phyloP scores from a whole-genome alignment of 1,140 invertebrate species.

The Coenobita brevimanus region DNA sequence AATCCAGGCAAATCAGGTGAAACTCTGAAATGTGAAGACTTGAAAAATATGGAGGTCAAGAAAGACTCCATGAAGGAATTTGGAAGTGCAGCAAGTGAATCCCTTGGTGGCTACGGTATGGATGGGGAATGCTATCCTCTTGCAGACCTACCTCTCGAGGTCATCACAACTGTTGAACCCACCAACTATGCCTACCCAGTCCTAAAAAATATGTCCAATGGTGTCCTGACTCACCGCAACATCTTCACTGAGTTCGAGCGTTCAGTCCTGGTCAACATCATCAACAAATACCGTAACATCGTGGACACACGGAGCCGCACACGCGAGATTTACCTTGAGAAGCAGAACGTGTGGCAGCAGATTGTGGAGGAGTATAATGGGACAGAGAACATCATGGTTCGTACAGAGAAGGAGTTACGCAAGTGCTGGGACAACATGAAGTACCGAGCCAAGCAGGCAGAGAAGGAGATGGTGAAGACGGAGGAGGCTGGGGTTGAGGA shows the following conservation, averaged over 20 bases:
- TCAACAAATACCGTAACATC: slow-evolving; percentile 67
- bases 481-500: slow-evolving; percentile 19
- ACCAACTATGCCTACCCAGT: slow-evolving; percentile 64
- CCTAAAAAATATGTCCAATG: slow-evolving; percentile 68
- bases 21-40: not conserved
- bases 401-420: slow-evolving; percentile 67
- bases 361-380: slow-evolving; percentile 69
- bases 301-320: slow-evolving; percentile 68
- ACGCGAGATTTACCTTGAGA: slow-evolving; percentile 67
- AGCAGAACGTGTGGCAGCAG: slow-evolving; percentile 69
- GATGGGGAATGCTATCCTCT: slow-evolving; percentile 47
- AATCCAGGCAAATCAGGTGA: not conserved
- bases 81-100: not conserved
- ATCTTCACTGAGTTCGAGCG: slow-evolving; percentile 68
- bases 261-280: slow-evolving; percentile 61
- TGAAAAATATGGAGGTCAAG: not conserved
- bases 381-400: slow-evolving; percentile 65
- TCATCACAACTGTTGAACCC: slow-evolving; percentile 66
- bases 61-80: not conserved
- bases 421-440: slow-evolving; percentile 70
- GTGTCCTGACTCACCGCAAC: slow-evolving; percentile 68
- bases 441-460: slow-evolving; percentile 68
- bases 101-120: not conserved
- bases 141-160: slow-evolving; percentile 62
- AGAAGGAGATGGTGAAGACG: slow-evolving; percentile 62